Percentiles rank a stretch among this genome's conserved stretches.
These are phyloP conservation scores for Luperina nickerlii DNA, from an alignment of 2,888 invertebrate genomes.

Conservation along the genomic window DNA sequence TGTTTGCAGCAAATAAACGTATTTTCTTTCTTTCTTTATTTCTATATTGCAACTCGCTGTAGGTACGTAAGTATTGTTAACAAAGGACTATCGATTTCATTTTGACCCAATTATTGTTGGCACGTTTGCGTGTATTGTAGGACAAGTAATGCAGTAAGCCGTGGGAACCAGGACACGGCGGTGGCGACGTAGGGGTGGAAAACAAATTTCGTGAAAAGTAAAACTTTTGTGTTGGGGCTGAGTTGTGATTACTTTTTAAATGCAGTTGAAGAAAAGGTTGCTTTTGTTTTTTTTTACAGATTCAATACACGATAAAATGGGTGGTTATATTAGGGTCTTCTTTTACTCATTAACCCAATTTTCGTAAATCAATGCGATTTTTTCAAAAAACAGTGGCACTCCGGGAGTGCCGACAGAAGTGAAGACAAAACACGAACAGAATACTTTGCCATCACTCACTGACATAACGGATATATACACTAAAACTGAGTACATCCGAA, in stretches of 20 bases:
- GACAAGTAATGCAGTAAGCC: conserved; percentile 17
- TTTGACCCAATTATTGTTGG: conserved; percentile 36
- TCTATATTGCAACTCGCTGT: not conserved
- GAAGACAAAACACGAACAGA: too few species aligned
- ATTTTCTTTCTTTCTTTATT: too few species aligned
- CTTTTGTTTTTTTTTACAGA: not conserved
- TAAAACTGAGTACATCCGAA: too few species aligned
- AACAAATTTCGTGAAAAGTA: not conserved
- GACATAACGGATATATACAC: too few species aligned
- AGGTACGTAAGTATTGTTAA: not conserved
- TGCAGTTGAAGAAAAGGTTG: not conserved
- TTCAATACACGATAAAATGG: not conserved
- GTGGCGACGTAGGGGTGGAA: not conserved
- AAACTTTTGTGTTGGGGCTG: not conserved
- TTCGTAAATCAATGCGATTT: too few species aligned
- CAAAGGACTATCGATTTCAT: conserved; percentile 37
- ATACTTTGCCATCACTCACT: too few species aligned
- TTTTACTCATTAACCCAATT: not conserved
- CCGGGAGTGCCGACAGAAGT: too few species aligned
- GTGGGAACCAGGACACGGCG: conserved; percentile 33
- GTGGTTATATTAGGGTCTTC: not conserved
- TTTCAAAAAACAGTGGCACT: too few species aligned
- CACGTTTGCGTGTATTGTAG: conserved; percentile 8
- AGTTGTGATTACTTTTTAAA: conserved; percentile 27
- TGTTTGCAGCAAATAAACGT: too few species aligned